Base-by-base conservation (phyloP, 2,797 vertebrate species). In the Oreonectes daqikongensis region DNA sequence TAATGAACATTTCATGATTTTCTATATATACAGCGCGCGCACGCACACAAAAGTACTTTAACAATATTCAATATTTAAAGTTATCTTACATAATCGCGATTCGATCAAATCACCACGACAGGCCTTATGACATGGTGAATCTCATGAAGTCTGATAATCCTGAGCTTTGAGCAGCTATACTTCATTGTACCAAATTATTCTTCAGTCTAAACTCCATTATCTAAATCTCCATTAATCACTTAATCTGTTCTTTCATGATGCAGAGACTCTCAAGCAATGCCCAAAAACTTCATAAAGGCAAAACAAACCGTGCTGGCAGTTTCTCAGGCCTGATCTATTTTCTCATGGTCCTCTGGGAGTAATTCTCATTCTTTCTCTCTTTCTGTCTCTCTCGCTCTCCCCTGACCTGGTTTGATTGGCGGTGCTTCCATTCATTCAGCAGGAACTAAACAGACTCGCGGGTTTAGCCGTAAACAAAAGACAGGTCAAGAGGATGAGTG, bases 371-470 rank as follows among this genome's bases (percentile, higher is more conserved):
- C 1, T 52, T 48, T 57, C 6, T 59, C 38, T 69, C 5, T 55
- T 6, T 69, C 38, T 12, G 24, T 48, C 15, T 18, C 2, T 72
- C 53, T 60, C 9, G 48, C 40, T 72, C 71, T 75, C 72, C 71
- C 42, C 61, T 79, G 83, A 87, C 83, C 79, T 81, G 65, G 44
- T 74, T 64, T 28, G 53, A 50, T 84, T 74, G 69, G 75, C 67
- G 72, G 46, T 78, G 71, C 30, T 66, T 57, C 71, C 60, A 79
- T 78, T 72, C 74, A 46, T 59, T 52, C 11, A 46, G 15, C 74
- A 71, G 73, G 48, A 82, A 46, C 63, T 24, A 69, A 74, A 82
- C 61, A 68, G 69, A 79, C 72, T 69, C 14, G 1, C 17, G 57
- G 74, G 61, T 73, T 57, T 77, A 61, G 32, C 3, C 2, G 76